Evolutionary conservation across 1,140 invertebrate species (phyloP).

Genomic region (Hycleus cichorii): DNA sequence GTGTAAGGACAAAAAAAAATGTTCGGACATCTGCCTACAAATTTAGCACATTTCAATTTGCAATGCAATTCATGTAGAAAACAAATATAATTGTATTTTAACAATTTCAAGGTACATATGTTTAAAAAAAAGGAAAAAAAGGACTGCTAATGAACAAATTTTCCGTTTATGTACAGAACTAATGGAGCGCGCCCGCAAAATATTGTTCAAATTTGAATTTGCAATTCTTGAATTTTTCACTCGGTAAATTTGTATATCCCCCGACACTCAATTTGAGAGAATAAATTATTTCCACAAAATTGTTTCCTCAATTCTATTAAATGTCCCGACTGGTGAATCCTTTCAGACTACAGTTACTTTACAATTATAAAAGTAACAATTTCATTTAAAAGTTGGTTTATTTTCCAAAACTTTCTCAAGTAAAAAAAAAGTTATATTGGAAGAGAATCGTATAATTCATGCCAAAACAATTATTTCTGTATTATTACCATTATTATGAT

Average conservation of each 20-base stretch:
- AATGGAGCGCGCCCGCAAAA: not conserved
- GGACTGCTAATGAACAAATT: too few relatives aligned
- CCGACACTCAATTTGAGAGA: not conserved
- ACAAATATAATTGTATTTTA: not conserved
- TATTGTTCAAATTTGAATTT: conserved; percentile 6
- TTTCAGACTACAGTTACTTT: too few relatives aligned
- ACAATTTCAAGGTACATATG: too few relatives aligned
- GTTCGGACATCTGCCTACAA: not conserved
- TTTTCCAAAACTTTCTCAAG: not conserved
- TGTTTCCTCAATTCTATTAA: not conserved
- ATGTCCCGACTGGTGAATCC: not conserved
- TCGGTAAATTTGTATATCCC: conserved; percentile 10
- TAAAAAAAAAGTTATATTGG: not conserved
- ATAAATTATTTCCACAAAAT: conserved; percentile 12
- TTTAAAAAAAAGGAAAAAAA: too few relatives aligned
- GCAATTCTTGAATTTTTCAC: conserved; percentile 13
- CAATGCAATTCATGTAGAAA: not conserved
- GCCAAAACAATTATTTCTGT: not conserved
- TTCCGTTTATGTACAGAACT: too few relatives aligned
- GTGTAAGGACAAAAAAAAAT: not conserved
- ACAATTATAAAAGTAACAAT: not conserved
- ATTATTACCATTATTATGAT: conserved; percentile 1
- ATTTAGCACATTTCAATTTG: not conserved
- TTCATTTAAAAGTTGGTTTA: not conserved
- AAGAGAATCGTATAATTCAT: too few relatives aligned